Percentiles rank a stretch among this genome's conserved stretches.
Conservation (phyloP, 2,888 invertebrate species). For the Hecatera dysodea region DNA sequence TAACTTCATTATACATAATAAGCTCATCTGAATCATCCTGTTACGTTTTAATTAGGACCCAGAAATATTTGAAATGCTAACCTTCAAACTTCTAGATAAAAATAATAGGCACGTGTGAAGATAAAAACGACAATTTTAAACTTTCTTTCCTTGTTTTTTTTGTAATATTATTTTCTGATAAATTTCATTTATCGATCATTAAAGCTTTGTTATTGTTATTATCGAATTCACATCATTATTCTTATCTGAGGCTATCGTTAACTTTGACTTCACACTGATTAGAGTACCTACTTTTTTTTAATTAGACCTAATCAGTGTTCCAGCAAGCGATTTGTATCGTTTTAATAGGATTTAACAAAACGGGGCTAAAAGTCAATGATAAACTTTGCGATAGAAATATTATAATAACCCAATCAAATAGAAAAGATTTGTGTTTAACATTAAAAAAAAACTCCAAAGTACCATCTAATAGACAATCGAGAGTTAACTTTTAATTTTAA, state of each 20-base stretch:
- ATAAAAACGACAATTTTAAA: constrained; percentile 7
- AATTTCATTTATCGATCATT: constrained; percentile 58
- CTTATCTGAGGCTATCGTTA: constrained; percentile 78
- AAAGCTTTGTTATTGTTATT: constrained; percentile 53
- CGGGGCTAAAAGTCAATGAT: constrained; percentile 53
- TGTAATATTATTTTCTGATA: constrained; percentile 34
- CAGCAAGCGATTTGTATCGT: constrained; percentile 58
- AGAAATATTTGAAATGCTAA: background rate
- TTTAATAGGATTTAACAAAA: constrained; percentile 59
- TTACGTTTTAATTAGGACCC: constrained; percentile 1
- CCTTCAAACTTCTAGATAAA: constrained; percentile 5
- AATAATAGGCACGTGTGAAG: background rate
- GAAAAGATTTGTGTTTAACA: constrained; percentile 34
- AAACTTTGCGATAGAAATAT: constrained; percentile 45
- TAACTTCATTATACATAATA: background rate
- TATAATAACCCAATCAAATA: constrained; percentile 32
- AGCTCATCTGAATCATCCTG: background rate
- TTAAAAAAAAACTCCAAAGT: background rate
- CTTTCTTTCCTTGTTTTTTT: constrained; percentile 42
- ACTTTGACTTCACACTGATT: constrained; percentile 77
- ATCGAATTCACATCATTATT: constrained; percentile 66
- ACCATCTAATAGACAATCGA: background rate
- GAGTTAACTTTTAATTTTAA: constrained; percentile 1
- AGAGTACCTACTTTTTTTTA: constrained; percentile 59
- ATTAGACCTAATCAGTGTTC: constrained; percentile 62